Base-by-base conservation (phyloP, 1,140 invertebrate genomes). In the Drosophila saltans region DNA sequence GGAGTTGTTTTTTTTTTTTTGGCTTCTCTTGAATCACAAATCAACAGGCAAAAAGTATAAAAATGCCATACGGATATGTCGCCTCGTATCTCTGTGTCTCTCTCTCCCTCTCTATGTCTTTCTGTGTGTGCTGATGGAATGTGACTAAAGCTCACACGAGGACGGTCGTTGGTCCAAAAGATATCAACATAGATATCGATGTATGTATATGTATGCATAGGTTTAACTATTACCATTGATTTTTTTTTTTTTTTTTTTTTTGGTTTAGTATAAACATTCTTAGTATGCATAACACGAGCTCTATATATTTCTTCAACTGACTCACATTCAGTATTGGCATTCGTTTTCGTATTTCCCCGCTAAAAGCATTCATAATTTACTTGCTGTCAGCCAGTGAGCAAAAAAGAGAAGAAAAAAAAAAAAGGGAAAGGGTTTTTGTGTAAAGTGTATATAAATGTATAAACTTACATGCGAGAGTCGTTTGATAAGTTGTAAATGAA, bases 101-200 rank as follows among this genome's bases (percentile, higher is more conserved):
- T 52, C 45, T 21, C 28, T 58, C 16, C 0, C 16, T n/a, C 41
- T 43, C n/a, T 43, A 11, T n/a, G 10, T 1, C 11, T 43, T n/a
- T 52, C 45, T 21, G 21, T 58, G 33, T 48, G n/a, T n/a, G 48
- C 65, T 61, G 67, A 48, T 48, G 71, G 78, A 81, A 78, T 81
- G 75, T 58, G 45, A 21, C 57, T 58, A 60, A 66, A 63, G 69
- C 26, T 62, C 61, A 52, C 43, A 66, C 83, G 83, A 86, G 83
- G 83, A 86, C 83, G 83, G 83, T 86, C 83, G 67, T 88, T 86
- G 83, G 83, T 71, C 83, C 7, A 64, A 40, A 55, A 67, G 33
- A 36, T 36, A 36, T 36, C 33, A 36, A 36, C 33, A 36, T 36
- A 36, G 33, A 36, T 36, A 36, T 41, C 36, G 45, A 55, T 40